Evolutionary conservation across 2,113 vertebrate species (phyloP).

Genomic region (Cottus gobio): DNA sequence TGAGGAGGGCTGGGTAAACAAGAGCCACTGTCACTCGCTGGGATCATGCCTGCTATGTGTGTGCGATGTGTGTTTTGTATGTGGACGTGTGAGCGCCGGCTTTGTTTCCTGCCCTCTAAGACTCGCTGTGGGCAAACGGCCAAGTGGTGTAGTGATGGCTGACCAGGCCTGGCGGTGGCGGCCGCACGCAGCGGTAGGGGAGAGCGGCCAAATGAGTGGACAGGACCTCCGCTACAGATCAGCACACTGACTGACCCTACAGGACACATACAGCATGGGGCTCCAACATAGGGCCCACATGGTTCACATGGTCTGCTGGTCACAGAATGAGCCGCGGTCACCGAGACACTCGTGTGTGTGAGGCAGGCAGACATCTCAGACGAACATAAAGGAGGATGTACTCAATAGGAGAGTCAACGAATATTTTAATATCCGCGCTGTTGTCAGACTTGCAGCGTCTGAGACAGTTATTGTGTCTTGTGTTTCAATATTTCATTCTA

Average conservation of each 20-base stretch:
- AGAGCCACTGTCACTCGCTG: conserved; percentile 76
- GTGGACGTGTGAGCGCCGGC: conserved; percentile 59
- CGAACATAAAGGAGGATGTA: conserved; percentile 3
- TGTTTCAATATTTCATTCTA: conserved; percentile 64
- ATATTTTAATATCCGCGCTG: conserved; percentile 4
- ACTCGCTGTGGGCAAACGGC: conserved; percentile 76
- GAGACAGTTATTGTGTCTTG: conserved; percentile 51
- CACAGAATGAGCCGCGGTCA: conserved; percentile 58
- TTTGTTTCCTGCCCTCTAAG: conserved; percentile 73
- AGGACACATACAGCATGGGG: conserved; percentile 77
- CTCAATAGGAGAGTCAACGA: conserved; percentile 8
- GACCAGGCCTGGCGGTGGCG: conserved; percentile 72
- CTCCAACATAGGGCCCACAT: conserved; percentile 64
- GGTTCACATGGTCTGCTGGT: conserved; percentile 69
- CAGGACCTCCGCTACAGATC: conserved; percentile 82
- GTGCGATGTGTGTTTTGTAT: conserved; percentile 58
- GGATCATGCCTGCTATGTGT: conserved; percentile 56
- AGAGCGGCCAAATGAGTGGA: conserved; percentile 77
- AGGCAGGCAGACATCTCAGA: conserved; percentile 3
- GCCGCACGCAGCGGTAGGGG: conserved; percentile 73
- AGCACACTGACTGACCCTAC: conserved; percentile 78
- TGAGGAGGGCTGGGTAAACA: conserved; percentile 73
- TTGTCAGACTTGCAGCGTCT: neutral
- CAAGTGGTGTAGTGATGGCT: conserved; percentile 80
- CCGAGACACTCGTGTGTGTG: conserved; percentile 25